phyloP scores from a whole-genome alignment of 2,888 invertebrate species.

The Pediacus dermestoides region DNA sequence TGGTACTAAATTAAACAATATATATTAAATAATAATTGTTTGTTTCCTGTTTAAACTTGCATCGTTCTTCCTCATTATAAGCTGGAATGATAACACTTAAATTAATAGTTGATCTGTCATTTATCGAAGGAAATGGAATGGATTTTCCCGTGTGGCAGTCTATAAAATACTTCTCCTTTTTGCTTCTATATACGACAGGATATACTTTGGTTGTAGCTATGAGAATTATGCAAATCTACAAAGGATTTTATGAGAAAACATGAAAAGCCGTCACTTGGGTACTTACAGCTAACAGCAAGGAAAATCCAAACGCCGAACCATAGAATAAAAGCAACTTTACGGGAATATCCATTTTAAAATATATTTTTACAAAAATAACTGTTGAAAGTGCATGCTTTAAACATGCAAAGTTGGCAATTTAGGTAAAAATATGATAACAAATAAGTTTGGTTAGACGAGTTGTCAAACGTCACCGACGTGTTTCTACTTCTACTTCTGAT shows the following conservation, averaged over 20 bases:
- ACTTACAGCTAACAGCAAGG: conserved; percentile 36
- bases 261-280: background rate
- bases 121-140: conserved; percentile 68
- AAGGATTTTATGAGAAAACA: conserved; percentile 11
- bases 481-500: too few species aligned
- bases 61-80: conserved; percentile 89
- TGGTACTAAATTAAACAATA: too few species aligned
- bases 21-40: conserved; percentile 4
- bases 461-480: too few species aligned
- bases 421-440: too few species aligned
- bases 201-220: conserved; percentile 63
- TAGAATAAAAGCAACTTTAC: conserved; percentile 32
- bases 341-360: conserved; percentile 2
- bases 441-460: too few species aligned
- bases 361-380: too few species aligned
- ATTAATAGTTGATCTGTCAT: conserved; percentile 66
- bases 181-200: conserved; percentile 63
- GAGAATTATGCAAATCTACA: conserved; percentile 61
- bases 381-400: too few species aligned
- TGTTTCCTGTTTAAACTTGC: conserved; percentile 56
- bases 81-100: conserved; percentile 94
- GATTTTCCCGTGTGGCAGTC: conserved; percentile 58
- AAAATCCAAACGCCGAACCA: conserved; percentile 34
- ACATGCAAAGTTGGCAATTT: too few species aligned
- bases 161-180: conserved; percentile 72